These are phyloP conservation scores for Chrysolina haemoptera DNA, from an alignment of 2,888 invertebrate genomes.

Conservation along the genomic window DNA sequence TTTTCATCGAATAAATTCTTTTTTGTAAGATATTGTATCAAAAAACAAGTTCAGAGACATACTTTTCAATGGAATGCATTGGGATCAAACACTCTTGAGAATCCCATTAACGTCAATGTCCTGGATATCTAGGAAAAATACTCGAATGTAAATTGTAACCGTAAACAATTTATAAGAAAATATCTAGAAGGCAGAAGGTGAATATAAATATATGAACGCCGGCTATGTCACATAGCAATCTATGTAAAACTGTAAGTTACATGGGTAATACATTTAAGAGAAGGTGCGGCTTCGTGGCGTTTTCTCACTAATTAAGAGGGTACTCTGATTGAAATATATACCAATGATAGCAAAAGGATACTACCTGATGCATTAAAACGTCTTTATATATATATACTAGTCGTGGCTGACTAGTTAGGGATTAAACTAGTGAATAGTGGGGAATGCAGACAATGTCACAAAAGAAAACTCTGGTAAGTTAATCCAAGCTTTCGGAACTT, in stretches of 20 bases:
- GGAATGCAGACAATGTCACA: too few relatives aligned
- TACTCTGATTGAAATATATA: constrained; percentile 63
- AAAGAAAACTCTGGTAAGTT: too few relatives aligned
- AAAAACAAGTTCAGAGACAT: too few relatives aligned
- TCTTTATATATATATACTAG: constrained; percentile 35
- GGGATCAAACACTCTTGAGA: too few relatives aligned
- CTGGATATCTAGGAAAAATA: too few relatives aligned
- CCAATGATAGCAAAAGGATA: constrained; percentile 55
- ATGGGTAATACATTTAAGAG: constrained; percentile 61
- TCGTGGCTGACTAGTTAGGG: too few relatives aligned
- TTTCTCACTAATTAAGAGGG: constrained; percentile 62
- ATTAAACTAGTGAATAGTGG: too few relatives aligned
- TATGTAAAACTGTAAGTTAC: constrained; percentile 58
- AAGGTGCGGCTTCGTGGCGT: constrained; percentile 56
- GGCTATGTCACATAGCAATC: constrained; percentile 49
- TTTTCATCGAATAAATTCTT: background rate
- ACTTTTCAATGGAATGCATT: too few relatives aligned
- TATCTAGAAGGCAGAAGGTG: background rate
- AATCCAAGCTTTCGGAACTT: too few relatives aligned
- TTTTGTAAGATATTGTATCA: too few relatives aligned
- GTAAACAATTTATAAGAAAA: background rate
- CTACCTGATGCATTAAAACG: constrained; percentile 39
- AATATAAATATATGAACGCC: constrained; percentile 4
- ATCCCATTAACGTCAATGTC: too few relatives aligned
- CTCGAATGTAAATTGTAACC: too few relatives aligned